Evolutionary conservation across 2,113 vertebrate genomes (phyloP).

Genomic region (Bostrychus sinensis): DNA sequence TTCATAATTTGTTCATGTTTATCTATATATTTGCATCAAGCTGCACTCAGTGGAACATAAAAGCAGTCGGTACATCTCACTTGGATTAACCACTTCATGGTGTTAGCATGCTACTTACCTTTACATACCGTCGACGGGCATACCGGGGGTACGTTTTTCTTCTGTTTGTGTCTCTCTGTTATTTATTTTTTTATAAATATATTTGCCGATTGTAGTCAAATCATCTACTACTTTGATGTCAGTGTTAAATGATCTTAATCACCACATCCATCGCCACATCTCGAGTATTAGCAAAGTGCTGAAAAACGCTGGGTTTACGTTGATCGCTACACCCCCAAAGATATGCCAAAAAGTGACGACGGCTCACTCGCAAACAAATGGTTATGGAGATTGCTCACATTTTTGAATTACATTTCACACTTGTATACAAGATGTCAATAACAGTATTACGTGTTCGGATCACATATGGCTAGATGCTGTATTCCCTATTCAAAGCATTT

Average conservation of each 20-base stretch:
- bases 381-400: slow-evolving; percentile 55
- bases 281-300: slow-evolving; percentile 66
- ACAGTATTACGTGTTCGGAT: slow-evolving; percentile 73
- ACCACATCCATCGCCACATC: slow-evolving; percentile 31
- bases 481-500: slow-evolving; percentile 70
- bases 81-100: slow-evolving; percentile 80
- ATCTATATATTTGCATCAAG: slow-evolving; percentile 66
- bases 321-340: slow-evolving; percentile 69
- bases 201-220: slow-evolving; percentile 80
- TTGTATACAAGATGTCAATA: slow-evolving; percentile 72
- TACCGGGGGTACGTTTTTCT: slow-evolving; percentile 83
- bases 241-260: slow-evolving; percentile 62
- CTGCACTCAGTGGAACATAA: slow-evolving; percentile 62
- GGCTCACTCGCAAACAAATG: slow-evolving; percentile 45
- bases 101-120: slow-evolving; percentile 87
- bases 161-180: slow-evolving; percentile 84
- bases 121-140: slow-evolving; percentile 79
- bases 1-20: slow-evolving; percentile 43
- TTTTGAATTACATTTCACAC: slow-evolving; percentile 58
- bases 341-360: slow-evolving; percentile 58
- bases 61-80: slow-evolving; percentile 79
- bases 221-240: slow-evolving; percentile 73
- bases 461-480: slow-evolving; percentile 69
- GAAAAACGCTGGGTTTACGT: slow-evolving; percentile 69
- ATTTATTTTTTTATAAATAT: slow-evolving; percentile 86